Base-by-base conservation (phyloP, 2,113 vertebrate genomes). In the Grammomys dolichurus region DNA sequence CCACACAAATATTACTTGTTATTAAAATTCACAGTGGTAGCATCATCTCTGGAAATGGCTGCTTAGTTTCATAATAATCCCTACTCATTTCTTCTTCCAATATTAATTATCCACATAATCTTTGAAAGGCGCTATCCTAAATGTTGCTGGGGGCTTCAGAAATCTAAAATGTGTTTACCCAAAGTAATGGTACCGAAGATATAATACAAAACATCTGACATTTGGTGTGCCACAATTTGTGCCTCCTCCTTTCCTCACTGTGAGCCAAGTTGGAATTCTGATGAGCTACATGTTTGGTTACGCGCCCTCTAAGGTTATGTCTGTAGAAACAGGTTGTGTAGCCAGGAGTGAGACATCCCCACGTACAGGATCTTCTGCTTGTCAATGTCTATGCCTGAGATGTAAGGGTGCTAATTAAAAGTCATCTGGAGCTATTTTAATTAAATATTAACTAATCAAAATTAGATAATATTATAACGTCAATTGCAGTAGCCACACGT, bases 401-500 rank as follows among this genome's bases (percentile, higher is more conserved):
- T 28, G n/a, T 33, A 24, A 54, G 76, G 75, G 54, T n/a, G 73
- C 28, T n/a, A 65, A 48, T 65, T 87, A 36, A 12, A 13, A 43
- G 46, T 16, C 58, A 81, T 13, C 2, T 28, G 73, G 69, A 90
- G 43, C 0, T n/a, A 19, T 69, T 67, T 70, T 40, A 70, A 82
- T 58, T 90, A 33, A 78, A 56, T 78, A 28, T 56, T 90, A 63
- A 81, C 75, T 69, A 63, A 81, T 88, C 82, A 58, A 85, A 94
- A 89, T 56, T 26, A 96, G 58, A 48, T 58, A 46, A 84, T 93
- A 77, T 48, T 46, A 82, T 70, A 88, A 56, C 85, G 48, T 91
- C 76, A 84, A 14, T 80, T n/a, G 31, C 63, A 63, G 19, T 78
- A 10, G 78, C 58, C 54, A 69, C 76, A 26, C 63, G 31, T 31